These are phyloP conservation scores for Eptesicus fuscus DNA, from an alignment of 2,113 vertebrate genomes.

Conservation along the genomic window DNA sequence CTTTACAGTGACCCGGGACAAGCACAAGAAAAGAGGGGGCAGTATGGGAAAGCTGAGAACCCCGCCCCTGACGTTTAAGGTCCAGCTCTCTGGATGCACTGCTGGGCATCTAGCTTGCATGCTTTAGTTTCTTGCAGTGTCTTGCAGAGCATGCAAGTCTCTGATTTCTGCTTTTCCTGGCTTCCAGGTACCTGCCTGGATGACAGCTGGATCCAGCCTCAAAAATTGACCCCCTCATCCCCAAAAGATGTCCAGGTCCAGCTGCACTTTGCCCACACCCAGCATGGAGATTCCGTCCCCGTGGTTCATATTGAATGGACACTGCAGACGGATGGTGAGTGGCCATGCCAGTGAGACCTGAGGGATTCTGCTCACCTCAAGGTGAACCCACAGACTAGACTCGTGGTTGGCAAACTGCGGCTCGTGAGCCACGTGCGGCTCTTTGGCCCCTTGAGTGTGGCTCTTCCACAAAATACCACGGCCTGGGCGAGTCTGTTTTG, in stretches of 20 bases:
- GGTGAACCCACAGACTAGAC: not conserved
- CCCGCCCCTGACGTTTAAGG: fast-evolving
- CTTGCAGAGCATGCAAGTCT: not conserved
- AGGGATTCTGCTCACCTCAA: not conserved
- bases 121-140: not conserved
- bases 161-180: not conserved
- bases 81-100: fast-evolving
- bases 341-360: fast-evolving
- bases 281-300: slow-evolving; percentile 69
- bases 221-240: slow-evolving; percentile 80
- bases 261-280: slow-evolving; percentile 39
- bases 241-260: slow-evolving; percentile 75
- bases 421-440: too few relatives aligned
- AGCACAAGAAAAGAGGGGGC: not conserved
- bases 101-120: not conserved
- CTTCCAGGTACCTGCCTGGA: slow-evolving; percentile 82
- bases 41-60: not conserved
- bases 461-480: too few relatives aligned
- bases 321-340: slow-evolving; percentile 81
- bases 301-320: slow-evolving; percentile 80
- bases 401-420: too few relatives aligned
- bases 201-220: slow-evolving; percentile 74
- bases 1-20: not conserved
- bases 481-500: too few relatives aligned
- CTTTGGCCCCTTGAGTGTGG: too few relatives aligned